Base-by-base conservation (phyloP, 2,888 invertebrate genomes). In the Chrysolina haemoptera region DNA sequence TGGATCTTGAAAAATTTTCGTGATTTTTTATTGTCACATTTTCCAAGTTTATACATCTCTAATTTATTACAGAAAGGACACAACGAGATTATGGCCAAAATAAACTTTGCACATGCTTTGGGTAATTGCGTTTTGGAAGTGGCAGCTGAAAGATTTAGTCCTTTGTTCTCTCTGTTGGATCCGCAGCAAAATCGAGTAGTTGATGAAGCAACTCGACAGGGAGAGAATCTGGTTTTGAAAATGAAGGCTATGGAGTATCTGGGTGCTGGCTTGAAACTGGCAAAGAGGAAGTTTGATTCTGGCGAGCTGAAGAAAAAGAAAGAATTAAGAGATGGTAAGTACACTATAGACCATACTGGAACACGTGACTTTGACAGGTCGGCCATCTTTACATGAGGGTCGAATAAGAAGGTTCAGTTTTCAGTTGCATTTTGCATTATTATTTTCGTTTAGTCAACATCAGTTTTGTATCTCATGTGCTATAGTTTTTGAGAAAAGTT, bases 101-200 rank as follows among this genome's bases (percentile, higher is more conserved):
- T 99, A 81, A 97, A 98, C 90, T 99, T 99, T 89, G 98, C 99
- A 78, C 90, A 98, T 84, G 97, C 98, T 77, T 90, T 99, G 78
- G 97, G 97, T 79, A 98, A 98, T 87, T 97, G 98, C 86, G 94
- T 99, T 74, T 91, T 97, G 78, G 98, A 98, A 89, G 90, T 96
- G 73, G 96, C 96, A 14, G 92, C 94, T 76, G 92, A 93, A n/a
- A 91, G 94, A 82, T 93, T 94, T 70, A 93, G 94, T 1, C 95
- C 95, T 48, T 90, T 96, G 75, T 92, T 84, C 1, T 86, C 86
- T 4, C 72, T 88, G 35, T 85, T 86, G n/a, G 87, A 88, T 78
- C 14, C 11, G 10, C 77, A 77, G 20, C 79, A 76, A 35, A 80
- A 70, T 72, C 82, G 75, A 78, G 78, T 12, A 79, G 81, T 69